A percentile compares a stretch with the other conserved stretches of the same genome.
Evolutionary conservation across 1,140 invertebrate species (phyloP).

Genomic region (Elymnias hypermnestra): DNA sequence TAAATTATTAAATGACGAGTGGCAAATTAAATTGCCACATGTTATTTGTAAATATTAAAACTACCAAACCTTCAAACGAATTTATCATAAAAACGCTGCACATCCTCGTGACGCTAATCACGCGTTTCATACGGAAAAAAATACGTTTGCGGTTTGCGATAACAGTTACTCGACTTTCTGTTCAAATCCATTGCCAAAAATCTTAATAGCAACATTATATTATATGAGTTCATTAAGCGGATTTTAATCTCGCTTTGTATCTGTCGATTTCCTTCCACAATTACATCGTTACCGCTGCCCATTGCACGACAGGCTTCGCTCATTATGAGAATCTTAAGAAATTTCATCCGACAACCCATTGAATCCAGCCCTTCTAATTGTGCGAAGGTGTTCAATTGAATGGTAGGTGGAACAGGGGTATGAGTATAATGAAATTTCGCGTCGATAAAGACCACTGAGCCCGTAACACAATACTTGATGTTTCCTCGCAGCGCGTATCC

Average conservation of each 20-base stretch:
- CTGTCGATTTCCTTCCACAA: constrained; percentile 64
- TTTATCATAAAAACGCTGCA: too few relatives aligned
- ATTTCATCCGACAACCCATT: constrained; percentile 73
- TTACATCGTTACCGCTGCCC: constrained; percentile 68
- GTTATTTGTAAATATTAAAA: too few relatives aligned
- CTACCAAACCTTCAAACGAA: too few relatives aligned
- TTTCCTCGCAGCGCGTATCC: constrained; percentile 68
- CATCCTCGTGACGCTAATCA: too few relatives aligned
- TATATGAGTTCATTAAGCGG: constrained; percentile 59
- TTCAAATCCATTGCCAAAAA: constrained; percentile 8
- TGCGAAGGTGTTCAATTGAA: constrained; percentile 73
- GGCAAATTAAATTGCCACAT: too few relatives aligned
- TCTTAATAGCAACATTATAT: constrained; percentile 32
- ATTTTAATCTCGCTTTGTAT: constrained; percentile 68
- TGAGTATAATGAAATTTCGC: constrained; percentile 73
- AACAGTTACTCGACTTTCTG: constrained; percentile 29
- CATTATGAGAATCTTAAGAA: constrained; percentile 73
- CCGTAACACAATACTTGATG: constrained; percentile 71
- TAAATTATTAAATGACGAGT: too few relatives aligned
- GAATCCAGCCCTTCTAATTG: constrained; percentile 68
- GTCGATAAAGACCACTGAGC: constrained; percentile 69
- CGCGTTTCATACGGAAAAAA: too few relatives aligned
- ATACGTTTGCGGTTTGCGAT: too few relatives aligned
- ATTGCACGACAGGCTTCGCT: constrained; percentile 65
- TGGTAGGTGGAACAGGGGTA: constrained; percentile 61